These are phyloP conservation scores for Eulithis prunata DNA, from an alignment of 2,888 invertebrate species.

Conservation along the genomic window DNA sequence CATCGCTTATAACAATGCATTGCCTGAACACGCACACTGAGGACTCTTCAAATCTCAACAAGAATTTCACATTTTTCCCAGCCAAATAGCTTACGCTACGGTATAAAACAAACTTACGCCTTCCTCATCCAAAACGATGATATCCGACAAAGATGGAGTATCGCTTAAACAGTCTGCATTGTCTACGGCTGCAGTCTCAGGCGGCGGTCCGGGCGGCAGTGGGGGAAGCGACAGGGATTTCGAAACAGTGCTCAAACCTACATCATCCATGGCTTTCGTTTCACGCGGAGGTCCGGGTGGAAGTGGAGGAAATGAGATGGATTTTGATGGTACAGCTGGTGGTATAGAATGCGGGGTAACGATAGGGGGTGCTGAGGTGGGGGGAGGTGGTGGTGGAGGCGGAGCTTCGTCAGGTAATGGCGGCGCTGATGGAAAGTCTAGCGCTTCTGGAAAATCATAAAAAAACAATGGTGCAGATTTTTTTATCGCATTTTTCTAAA, in stretches of 20 bases:
- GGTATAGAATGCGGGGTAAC: conserved; percentile 37
- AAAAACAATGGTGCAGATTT: no score
- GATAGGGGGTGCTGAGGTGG: conserved; percentile 54
- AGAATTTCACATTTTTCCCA: no score
- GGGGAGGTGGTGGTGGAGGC: conserved; percentile 61
- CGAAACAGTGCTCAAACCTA: conserved; percentile 57
- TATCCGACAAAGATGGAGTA: conserved; percentile 60
- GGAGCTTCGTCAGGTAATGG: conserved; percentile 77
- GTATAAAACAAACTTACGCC: conserved; percentile 48
- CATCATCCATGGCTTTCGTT: conserved; percentile 49
- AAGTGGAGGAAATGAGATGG: not conserved
- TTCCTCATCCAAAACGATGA: conserved; percentile 62
- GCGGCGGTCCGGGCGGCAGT: conserved; percentile 29
- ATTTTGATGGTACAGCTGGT: conserved; percentile 48
- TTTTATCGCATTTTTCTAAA: no score
- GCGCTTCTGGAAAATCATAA: conserved; percentile 54
- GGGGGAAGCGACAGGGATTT: conserved; percentile 52
- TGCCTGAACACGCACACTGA: no score
- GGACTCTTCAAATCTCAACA: no score
- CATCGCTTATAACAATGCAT: no score
- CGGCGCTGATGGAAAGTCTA: conserved; percentile 72
- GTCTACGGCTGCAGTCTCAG: conserved; percentile 50
- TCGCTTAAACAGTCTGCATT: conserved; percentile 43
- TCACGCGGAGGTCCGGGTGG: conserved; percentile 56
- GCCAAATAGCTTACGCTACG: no score